These are phyloP conservation scores for Aporophyla lueneburgensis DNA, from an alignment of 2,888 invertebrate species.

Conservation along the genomic window DNA sequence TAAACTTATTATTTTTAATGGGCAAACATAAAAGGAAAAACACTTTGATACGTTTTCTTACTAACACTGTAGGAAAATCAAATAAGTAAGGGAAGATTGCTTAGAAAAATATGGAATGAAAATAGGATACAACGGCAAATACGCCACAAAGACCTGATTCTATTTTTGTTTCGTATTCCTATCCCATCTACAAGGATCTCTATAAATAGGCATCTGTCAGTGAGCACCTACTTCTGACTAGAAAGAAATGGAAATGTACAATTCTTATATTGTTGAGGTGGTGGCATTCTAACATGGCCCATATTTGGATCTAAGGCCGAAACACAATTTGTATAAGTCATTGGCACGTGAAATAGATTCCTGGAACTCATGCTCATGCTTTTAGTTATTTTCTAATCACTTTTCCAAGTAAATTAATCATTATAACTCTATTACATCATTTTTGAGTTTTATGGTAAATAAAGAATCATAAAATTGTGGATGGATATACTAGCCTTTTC, in stretches of 20 bases:
- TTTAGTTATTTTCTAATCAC: not conserved
- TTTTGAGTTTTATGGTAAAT: not conserved
- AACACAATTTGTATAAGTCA: not conserved
- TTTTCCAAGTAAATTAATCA: not conserved
- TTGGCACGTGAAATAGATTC: not conserved
- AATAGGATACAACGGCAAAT: slow-evolving; percentile 17
- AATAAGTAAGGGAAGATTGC: slow-evolving; percentile 35
- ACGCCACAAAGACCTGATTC: slow-evolving; percentile 16
- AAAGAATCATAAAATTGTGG: not conserved
- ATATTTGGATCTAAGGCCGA: not conserved
- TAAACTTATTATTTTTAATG: slow-evolving; percentile 59
- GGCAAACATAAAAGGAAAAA: slow-evolving; percentile 27
- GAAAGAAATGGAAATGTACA: slow-evolving; percentile 17
- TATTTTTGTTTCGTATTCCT: slow-evolving; percentile 51
- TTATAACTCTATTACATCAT: not conserved
- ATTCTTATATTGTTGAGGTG: not conserved
- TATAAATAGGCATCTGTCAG: slow-evolving; percentile 41
- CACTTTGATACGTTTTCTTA: slow-evolving; percentile 20
- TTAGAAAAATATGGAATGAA: slow-evolving; percentile 33
- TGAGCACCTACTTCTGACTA: slow-evolving; percentile 13
- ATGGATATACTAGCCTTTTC: not conserved
- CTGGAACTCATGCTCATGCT: not conserved
- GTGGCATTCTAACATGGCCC: not conserved
- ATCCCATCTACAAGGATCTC: slow-evolving; percentile 50
- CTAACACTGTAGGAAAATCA: slow-evolving; percentile 23